Evolutionary conservation across 2,888 invertebrate genomes (phyloP).

Genomic region (Mythimna ferrago): DNA sequence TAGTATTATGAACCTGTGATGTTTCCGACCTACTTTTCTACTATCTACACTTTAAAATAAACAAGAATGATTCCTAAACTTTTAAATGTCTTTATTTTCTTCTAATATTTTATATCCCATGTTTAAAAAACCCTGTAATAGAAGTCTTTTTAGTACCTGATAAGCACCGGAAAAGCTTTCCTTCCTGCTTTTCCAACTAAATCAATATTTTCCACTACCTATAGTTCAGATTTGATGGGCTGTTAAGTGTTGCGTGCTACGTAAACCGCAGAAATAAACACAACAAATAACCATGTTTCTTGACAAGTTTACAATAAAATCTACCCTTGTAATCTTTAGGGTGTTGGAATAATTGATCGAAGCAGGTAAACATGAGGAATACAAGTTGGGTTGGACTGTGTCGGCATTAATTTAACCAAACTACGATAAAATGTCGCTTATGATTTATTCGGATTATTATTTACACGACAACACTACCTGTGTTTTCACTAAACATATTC

Average conservation of each 20-base stretch:
- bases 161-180: neutral
- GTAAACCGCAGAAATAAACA: conserved; percentile 20
- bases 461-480: conserved; percentile 21
- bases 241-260: conserved; percentile 37
- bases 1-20: neutral
- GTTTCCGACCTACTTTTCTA: no score
- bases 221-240: conserved; percentile 20
- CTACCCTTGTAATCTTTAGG: conserved; percentile 47
- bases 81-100: neutral
- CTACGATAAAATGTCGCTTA: conserved; percentile 40
- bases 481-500: conserved; percentile 41
- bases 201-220: conserved; percentile 28
- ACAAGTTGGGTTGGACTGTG: conserved; percentile 19
- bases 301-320: conserved; percentile 49
- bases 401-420: conserved; percentile 48
- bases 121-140: neutral
- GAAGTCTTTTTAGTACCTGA: no score
- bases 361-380: conserved; percentile 39
- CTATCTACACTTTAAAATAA: no score
- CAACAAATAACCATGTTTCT: conserved; percentile 28
- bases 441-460: conserved; percentile 52
- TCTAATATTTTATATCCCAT: neutral
- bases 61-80: no score
- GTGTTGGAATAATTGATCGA: conserved; percentile 55
- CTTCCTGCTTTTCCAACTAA: conserved; percentile 10